Evolutionary conservation across 2,797 vertebrate species (phyloP), one percentile per base, ranked within the genome.

Genomic region (Rhadinocentrus ornatus): DNA sequence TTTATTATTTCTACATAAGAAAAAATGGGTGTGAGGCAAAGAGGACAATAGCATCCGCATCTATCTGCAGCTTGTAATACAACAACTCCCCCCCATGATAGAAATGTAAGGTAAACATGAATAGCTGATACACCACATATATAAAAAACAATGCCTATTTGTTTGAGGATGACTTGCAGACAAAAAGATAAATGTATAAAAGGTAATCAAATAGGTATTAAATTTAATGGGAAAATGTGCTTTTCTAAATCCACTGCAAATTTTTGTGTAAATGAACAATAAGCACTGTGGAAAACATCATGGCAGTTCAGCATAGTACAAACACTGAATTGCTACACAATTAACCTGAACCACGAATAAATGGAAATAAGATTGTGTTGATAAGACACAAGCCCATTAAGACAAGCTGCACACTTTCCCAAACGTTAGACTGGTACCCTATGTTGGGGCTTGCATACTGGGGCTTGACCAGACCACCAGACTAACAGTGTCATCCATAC

Each of bases 1-100:
- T 34, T 48, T 32, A 52, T 52, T 37, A 52, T 69, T 59, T 37
- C 60, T 52, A 50, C 65, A 67, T 58, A 41, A 26, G 27, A 9
- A 12, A 32, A 67, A 58, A 68, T 58, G 41, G 54, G 31, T 20
- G 22, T 13, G 41, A 68, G 56, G 66, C 41, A 34, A 27, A 58
- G 27, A 6, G 5, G 55, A 68, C 46, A 48, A 41, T 24, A 32
- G 39, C 1, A 1, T 32, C 24, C 15, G 50, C 13, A 54, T 65
- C 50, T 6, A 65, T 56, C 26, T 66, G 63, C 52, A 44, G 34
- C 35, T 50, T 35, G n/a, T 24, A 64, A 22, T 34, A 53, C 15
- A 64, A n/a, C 44, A n/a, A 46, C 18, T 10, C 31, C 7, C 31
- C 22, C 24, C 34, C 46, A 11, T 52, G 13, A 26, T 35, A 35